Evolutionary conservation across 2,888 invertebrate species (phyloP).

Genomic region (Pristionchus exspectatus): DNA sequence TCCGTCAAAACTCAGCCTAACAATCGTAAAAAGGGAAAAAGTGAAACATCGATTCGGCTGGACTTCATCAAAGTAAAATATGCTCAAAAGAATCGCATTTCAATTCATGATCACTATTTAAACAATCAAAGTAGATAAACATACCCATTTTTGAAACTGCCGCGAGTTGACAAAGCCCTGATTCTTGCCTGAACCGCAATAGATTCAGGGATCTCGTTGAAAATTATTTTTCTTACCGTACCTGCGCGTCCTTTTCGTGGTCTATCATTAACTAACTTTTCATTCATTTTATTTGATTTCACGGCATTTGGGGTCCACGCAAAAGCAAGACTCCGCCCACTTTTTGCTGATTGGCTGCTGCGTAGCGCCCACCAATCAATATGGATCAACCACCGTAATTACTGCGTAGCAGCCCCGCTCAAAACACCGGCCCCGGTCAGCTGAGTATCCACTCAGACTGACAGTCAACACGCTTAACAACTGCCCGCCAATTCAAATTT

Average conservation of each 20-base stretch:
- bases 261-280: not conserved
- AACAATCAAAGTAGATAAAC: not conserved
- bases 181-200: slow-evolving; percentile 22
- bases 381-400: too few relatives aligned
- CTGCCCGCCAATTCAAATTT: too few relatives aligned
- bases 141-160: slow-evolving; percentile 35
- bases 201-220: not conserved
- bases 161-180: slow-evolving; percentile 43
- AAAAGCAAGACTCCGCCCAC: too few relatives aligned
- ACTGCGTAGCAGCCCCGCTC: too few relatives aligned
- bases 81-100: not conserved
- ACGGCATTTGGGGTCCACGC: too few relatives aligned
- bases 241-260: not conserved
- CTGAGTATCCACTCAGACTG: too few relatives aligned
- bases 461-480: too few relatives aligned
- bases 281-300: not conserved
- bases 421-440: too few relatives aligned
- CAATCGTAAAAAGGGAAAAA: not conserved
- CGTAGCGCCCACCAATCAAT: too few relatives aligned
- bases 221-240: not conserved
- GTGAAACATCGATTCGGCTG: not conserved
- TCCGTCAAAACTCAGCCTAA: not conserved
- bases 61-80: not conserved
- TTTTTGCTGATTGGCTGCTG: too few relatives aligned
- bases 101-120: not conserved